Base-by-base conservation (phyloP, 1,140 invertebrate species). In the Pseudoatta argentina region DNA sequence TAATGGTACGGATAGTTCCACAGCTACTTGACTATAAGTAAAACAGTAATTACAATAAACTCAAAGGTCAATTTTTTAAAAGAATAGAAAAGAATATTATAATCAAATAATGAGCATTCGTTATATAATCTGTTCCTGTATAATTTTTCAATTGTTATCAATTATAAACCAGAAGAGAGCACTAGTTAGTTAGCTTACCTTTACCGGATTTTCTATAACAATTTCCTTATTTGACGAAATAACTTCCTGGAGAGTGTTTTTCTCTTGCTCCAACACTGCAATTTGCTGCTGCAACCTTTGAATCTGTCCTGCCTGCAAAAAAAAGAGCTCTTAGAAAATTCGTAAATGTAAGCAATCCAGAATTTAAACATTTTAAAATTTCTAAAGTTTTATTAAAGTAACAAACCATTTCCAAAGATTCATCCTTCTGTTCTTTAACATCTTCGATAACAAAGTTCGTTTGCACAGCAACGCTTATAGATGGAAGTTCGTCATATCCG, bases 281-380 rank as follows among this genome's bases (percentile, higher is more conserved):
- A 96, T 93, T 92, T 96, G 96, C 83, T 96, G 94, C 91, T 96
- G 96, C 8, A 96, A 93, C 82, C 95, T 91, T 87, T 96, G 95
- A 82, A 96, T 95, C 90, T 96, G 96, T 93, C 96, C 95, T 7
- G 94, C 94, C 94, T 96, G 94, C 93, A 88, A 94, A 89, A 91
- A 61, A 30, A 63, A 21, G 44, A 24, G 16, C 44, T 51, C 14
- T 51, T 39, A 91, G 69, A 90, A 69, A 90, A 69, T 44, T 69
- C 57, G 85, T 79, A 3, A 27, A 86, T 55, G 4, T 57, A 63
- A 21, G 34, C 10, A 30, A 86, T 12, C 39, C 39, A 16, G 21
- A 72, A 76, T 48, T 12, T 24, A 66, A 59, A 76, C 0, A 53
- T n/a, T 83, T 90, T 89, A 77, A 57, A 59, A 12, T 12, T 75